Conservation (phyloP, 1,140 invertebrate genomes). For the Hylyphantes graminicola region DNA sequence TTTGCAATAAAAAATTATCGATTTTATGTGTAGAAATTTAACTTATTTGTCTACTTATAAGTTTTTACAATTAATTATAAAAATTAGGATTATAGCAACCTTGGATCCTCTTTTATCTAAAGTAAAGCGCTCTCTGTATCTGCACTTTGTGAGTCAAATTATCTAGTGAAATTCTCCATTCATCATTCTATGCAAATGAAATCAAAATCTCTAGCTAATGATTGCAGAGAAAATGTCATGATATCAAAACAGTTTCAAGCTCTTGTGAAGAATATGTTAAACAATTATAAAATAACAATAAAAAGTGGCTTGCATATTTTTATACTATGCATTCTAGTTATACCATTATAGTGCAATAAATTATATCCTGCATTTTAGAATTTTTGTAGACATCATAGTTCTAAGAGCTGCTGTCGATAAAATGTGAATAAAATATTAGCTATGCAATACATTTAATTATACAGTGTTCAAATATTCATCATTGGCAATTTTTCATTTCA, state of each 20-base stretch:
- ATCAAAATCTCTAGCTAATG: slow-evolving; percentile 42
- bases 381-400: slow-evolving; percentile 35
- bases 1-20: too few species aligned
- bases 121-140: not conserved
- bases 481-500: not conserved
- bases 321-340: slow-evolving; percentile 58
- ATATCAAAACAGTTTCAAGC: slow-evolving; percentile 39
- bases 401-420: slow-evolving; percentile 34
- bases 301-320: slow-evolving; percentile 60
- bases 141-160: slow-evolving; percentile 26
- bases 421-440: not conserved
- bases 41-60: too few species aligned
- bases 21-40: too few species aligned
- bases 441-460: too few species aligned
- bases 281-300: not conserved
- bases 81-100: not conserved
- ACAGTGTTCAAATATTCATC: too few species aligned
- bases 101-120: slow-evolving; percentile 20
- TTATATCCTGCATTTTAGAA: slow-evolving; percentile 51
- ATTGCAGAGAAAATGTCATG: slow-evolving; percentile 32
- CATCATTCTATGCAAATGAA: slow-evolving; percentile 5
- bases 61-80: not conserved
- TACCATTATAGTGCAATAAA: slow-evolving; percentile 58
- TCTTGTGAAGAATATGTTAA: slow-evolving; percentile 26
- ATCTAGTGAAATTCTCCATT: not conserved